Percentiles rank a stretch among this genome's conserved stretches.
These are phyloP conservation scores for Drosophila serrata DNA, from an alignment of 1,140 invertebrate species.

Conservation along the genomic window DNA sequence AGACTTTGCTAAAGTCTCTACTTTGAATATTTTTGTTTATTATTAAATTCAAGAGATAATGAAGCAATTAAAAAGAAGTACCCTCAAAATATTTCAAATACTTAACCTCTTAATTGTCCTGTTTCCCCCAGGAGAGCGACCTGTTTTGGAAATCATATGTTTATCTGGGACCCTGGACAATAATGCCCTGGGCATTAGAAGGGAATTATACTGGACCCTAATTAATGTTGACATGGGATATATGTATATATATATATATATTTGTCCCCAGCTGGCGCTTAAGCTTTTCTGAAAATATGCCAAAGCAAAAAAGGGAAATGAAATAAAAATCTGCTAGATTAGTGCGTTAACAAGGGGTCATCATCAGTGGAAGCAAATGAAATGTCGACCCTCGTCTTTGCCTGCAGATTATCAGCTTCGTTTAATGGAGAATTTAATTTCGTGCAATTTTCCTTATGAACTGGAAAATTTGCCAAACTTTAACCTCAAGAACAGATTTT, in stretches of 20 bases:
- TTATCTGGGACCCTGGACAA: slow-evolving; percentile 38
- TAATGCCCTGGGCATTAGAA: slow-evolving; percentile 43
- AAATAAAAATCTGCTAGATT: slow-evolving; percentile 64
- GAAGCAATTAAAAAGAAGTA: neutral
- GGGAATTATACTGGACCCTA: slow-evolving; percentile 72
- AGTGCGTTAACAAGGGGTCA: slow-evolving; percentile 78
- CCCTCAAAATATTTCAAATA: slow-evolving; percentile 14
- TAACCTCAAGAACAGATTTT: slow-evolving; percentile 35
- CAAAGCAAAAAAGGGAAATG: slow-evolving; percentile 31
- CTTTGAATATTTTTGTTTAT: neutral
- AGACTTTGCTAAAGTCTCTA: slow-evolving; percentile 1
- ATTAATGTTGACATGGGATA: slow-evolving; percentile 81
- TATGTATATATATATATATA: too few species aligned
- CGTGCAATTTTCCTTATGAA: slow-evolving; percentile 17
- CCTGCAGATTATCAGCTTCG: slow-evolving; percentile 48
- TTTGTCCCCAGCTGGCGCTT: slow-evolving; percentile 12
- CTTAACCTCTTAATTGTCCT: slow-evolving; percentile 21
- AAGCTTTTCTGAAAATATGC: slow-evolving; percentile 53
- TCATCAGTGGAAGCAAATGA: slow-evolving; percentile 10
- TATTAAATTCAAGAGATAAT: neutral
- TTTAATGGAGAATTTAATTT: slow-evolving; percentile 55
- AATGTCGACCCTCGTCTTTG: slow-evolving; percentile 69
- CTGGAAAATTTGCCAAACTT: slow-evolving; percentile 33
- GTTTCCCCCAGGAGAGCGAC: neutral
- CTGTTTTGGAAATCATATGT: slow-evolving; percentile 29